Evolutionary conservation across 92 coral and sea anemone species (phyloP).

Genomic region (Actinostola sp.): DNA sequence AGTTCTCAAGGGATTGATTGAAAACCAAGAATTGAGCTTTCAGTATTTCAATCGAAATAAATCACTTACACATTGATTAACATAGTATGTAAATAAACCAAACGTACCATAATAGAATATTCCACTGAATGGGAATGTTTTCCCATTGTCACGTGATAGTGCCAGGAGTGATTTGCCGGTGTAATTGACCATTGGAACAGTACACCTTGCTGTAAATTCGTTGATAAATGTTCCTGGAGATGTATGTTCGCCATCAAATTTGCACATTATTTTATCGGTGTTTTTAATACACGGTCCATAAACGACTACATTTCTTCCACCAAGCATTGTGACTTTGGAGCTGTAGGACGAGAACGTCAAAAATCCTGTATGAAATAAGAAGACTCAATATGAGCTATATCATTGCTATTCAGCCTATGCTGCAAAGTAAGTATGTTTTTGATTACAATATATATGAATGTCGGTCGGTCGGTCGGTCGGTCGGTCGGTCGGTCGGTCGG

Average conservation of each 20-base stretch:
- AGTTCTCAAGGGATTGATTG: too few relatives aligned
- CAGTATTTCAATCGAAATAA: too few relatives aligned
- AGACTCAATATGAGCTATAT: too few relatives aligned
- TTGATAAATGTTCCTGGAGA: conserved; percentile 56
- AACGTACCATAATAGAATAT: conserved; percentile 66
- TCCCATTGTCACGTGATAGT: conserved; percentile 75
- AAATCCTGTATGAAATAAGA: conserved; percentile 71
- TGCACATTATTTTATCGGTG: conserved; percentile 63
- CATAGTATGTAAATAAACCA: background rate
- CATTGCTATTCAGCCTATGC: too few relatives aligned
- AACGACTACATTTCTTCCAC: conserved; percentile 69
- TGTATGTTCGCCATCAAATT: conserved; percentile 52
- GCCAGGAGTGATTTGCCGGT: conserved; percentile 68
- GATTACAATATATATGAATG: too few relatives aligned
- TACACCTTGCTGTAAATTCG: conserved; percentile 55
- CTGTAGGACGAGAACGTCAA: conserved; percentile 61
- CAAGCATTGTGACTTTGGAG: conserved; percentile 66
- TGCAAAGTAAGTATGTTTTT: too few relatives aligned
- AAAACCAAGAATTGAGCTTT: too few relatives aligned
- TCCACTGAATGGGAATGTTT: conserved; percentile 60
- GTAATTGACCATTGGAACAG: conserved; percentile 67
- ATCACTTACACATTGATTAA: background rate
- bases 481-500: too few relatives aligned
- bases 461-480: too few relatives aligned
- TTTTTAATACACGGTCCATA: conserved; percentile 83